Conservation (phyloP, 2,797 vertebrate genomes). For the Notamacropus eugenii region DNA sequence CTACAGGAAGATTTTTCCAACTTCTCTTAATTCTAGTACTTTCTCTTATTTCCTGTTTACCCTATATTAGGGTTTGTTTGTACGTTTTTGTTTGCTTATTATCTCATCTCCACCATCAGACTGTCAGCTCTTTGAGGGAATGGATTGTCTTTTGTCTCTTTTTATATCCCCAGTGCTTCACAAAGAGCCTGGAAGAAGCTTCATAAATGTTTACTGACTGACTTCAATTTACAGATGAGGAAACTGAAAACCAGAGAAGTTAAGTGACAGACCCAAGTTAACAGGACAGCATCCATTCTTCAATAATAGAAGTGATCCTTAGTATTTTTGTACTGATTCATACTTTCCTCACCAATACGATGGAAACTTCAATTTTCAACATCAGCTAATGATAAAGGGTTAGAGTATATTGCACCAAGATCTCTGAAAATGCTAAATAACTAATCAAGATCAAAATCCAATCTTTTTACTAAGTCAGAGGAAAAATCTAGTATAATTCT, state of each 20-base stretch:
- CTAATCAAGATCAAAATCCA: conserved; percentile 40
- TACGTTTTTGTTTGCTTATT: background rate
- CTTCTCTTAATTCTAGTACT: background rate
- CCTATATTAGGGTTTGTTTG: background rate
- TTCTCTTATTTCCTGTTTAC: background rate
- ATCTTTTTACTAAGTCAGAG: conserved; percentile 44
- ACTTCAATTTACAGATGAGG: background rate
- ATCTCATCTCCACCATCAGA: background rate
- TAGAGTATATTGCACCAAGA: background rate
- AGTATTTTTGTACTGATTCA: background rate
- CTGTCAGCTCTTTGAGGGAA: background rate
- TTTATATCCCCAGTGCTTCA: background rate
- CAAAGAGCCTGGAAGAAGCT: background rate
- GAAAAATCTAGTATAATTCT: conserved; percentile 11
- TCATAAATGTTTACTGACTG: background rate
- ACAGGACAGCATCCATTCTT: conserved; percentile 14
- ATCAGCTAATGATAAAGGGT: conserved; percentile 1
- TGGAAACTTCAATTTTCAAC: conserved; percentile 47
- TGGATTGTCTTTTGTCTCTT: background rate
- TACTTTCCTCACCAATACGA: background rate
- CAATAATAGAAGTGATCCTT: conserved; percentile 25
- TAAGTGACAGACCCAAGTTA: background rate
- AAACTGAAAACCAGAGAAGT: background rate
- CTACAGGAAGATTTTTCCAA: background rate
- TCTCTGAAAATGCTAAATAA: conserved; percentile 42